Percentiles rank a stretch among this genome's conserved stretches.
Conservation (phyloP, 2,888 invertebrate species). For the Megamerina dolium region DNA sequence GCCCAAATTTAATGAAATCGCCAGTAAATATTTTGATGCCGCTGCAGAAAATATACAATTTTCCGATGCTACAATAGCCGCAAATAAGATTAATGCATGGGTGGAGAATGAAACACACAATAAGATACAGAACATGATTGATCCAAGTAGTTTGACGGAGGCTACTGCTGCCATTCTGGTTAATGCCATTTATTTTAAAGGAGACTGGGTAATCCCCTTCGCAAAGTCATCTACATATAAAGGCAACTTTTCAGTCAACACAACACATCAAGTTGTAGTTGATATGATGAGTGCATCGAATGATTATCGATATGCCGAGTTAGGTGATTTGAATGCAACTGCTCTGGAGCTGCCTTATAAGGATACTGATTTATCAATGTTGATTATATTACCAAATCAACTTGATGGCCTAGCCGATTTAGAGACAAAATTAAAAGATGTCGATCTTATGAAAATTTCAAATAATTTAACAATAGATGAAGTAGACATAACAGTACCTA, state of each 20-base stretch:
- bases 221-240: conserved; percentile 53
- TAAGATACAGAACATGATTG: conserved; percentile 72
- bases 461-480: conserved; percentile 51
- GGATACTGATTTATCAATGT: too few species aligned
- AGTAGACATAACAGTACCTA: conserved; percentile 61
- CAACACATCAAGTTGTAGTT: conserved; percentile 50
- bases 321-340: conserved; percentile 52
- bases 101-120: conserved; percentile 71
- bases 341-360: conserved; percentile 68
- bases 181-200: conserved; percentile 86
- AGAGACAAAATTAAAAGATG: conserved; percentile 55
- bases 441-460: conserved; percentile 52
- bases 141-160: conserved; percentile 55
- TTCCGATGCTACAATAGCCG: conserved; percentile 48
- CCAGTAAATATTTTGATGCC: too few species aligned
- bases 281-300: conserved; percentile 66
- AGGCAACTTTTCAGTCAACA: conserved; percentile 59
- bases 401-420: conserved; percentile 60
- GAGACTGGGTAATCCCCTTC: conserved; percentile 67
- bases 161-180: too few species aligned
- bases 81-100: conserved; percentile 70
- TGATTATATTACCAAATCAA: too few species aligned
- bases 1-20: conserved; percentile 54
- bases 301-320: conserved; percentile 50
- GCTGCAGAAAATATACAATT: conserved; percentile 61